Conservation (phyloP, 1,140 invertebrate genomes). For the Leptinotarsa undecemlineata region DNA sequence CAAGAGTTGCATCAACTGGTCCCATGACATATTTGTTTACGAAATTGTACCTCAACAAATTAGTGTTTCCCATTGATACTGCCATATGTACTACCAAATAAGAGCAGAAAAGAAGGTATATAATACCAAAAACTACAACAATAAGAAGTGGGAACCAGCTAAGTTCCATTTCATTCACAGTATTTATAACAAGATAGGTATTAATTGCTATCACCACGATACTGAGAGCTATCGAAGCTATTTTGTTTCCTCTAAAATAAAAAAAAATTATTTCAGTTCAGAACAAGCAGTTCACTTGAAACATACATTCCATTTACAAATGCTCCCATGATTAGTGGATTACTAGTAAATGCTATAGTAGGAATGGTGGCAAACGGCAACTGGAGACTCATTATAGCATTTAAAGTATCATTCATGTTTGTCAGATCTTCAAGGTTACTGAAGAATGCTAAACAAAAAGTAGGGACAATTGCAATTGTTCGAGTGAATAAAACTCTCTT, state of each 20-base stretch:
- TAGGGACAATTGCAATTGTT: constrained; percentile 86
- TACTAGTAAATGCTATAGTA: constrained; percentile 87
- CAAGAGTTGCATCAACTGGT: constrained; percentile 35
- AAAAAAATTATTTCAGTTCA: not conserved
- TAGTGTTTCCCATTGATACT: constrained; percentile 66
- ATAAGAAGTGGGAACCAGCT: constrained; percentile 60
- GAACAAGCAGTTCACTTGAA: not conserved
- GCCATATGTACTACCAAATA: constrained; percentile 75
- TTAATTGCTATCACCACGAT: constrained; percentile 79
- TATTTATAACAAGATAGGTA: constrained; percentile 76
- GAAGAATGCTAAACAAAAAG: constrained; percentile 79
- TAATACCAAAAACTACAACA: constrained; percentile 63
- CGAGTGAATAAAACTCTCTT: constrained; percentile 86
- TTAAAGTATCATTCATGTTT: constrained; percentile 87
- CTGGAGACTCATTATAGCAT: constrained; percentile 88
- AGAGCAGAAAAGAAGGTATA: constrained; percentile 72
- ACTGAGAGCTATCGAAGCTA: constrained; percentile 69
- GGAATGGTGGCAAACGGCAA: constrained; percentile 85
- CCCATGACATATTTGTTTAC: constrained; percentile 49
- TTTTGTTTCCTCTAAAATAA: constrained; percentile 66
- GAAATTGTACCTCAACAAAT: constrained; percentile 50
- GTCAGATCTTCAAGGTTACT: constrained; percentile 77
- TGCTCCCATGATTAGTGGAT: constrained; percentile 80
- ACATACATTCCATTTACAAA: constrained; percentile 76
- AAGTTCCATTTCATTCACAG: constrained; percentile 59